Conservation (phyloP, 2,113 vertebrate genomes). For the Sialia sialis region DNA sequence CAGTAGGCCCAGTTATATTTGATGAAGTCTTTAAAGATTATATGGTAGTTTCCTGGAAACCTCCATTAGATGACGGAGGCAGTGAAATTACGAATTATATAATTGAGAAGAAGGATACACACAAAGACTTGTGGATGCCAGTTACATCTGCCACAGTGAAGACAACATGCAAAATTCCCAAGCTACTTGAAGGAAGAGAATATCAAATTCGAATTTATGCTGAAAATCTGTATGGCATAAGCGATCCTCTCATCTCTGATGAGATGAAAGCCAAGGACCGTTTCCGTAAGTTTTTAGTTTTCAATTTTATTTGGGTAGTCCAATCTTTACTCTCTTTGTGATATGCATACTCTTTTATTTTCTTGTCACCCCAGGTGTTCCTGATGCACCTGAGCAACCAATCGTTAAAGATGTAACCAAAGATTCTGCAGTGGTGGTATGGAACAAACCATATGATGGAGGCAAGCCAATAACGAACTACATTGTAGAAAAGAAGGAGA, state of each 20-base stretch:
- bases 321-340: neutral
- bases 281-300: conserved; percentile 82
- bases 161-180: conserved; percentile 91
- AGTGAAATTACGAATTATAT: conserved; percentile 93
- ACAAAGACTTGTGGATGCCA: conserved; percentile 91
- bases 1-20: conserved; percentile 92
- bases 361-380: conserved; percentile 79
- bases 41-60: conserved; percentile 96
- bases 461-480: conserved; percentile 97
- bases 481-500: conserved; percentile 94
- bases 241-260: conserved; percentile 92
- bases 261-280: conserved; percentile 96
- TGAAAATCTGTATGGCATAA: conserved; percentile 97
- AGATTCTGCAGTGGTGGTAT: conserved; percentile 87
- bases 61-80: conserved; percentile 93
- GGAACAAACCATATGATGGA: conserved; percentile 92
- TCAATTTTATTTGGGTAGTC: neutral
- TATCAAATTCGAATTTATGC: conserved; percentile 93
- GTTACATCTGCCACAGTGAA: conserved; percentile 91
- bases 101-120: conserved; percentile 90
- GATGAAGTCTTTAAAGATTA: conserved; percentile 92
- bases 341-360: neutral
- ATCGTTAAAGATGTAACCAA: conserved; percentile 86
- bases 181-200: conserved; percentile 90
- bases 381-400: conserved; percentile 94